These are phyloP conservation scores for Chaetorhynchus papuensis DNA, from an alignment of 2,113 vertebrate genomes.

Conservation along the genomic window DNA sequence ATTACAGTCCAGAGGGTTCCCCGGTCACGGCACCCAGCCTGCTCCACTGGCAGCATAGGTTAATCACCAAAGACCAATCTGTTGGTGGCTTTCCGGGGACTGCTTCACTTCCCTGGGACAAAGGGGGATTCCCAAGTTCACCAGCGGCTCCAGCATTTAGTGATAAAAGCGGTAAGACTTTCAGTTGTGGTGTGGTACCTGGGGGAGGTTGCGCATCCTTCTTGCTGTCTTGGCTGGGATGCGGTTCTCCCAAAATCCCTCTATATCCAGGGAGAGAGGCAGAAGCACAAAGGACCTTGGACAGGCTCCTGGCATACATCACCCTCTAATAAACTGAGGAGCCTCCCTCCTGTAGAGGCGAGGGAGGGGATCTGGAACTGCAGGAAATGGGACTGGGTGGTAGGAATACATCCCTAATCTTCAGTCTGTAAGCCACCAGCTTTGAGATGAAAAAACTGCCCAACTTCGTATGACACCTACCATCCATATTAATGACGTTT, in stretches of 20 bases:
- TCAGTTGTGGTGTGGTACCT: neutral
- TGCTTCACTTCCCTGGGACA: neutral
- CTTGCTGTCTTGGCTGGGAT: fast-evolving
- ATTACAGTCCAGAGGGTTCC: neutral
- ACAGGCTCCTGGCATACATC: neutral
- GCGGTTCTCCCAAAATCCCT: neutral
- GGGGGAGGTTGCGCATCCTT: neutral
- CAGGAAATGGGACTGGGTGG: neutral
- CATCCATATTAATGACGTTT: neutral
- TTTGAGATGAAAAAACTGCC: neutral
- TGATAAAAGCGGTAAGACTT: neutral
- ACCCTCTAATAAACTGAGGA: neutral
- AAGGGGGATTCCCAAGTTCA: neutral
- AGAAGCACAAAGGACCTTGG: neutral
- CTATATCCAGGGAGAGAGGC: neutral
- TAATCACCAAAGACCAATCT: neutral
- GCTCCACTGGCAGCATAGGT: neutral
- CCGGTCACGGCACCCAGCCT: fast-evolving
- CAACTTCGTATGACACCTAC: neutral
- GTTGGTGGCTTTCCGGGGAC: neutral
- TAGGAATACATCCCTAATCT: neutral
- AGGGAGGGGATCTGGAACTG: neutral
- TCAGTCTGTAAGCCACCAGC: neutral
- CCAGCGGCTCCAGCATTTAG: neutral
- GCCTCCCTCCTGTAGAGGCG: neutral